Conservation (phyloP, 64 coral and sea anemone genomes). For the Catalaphyllia jardinei region DNA sequence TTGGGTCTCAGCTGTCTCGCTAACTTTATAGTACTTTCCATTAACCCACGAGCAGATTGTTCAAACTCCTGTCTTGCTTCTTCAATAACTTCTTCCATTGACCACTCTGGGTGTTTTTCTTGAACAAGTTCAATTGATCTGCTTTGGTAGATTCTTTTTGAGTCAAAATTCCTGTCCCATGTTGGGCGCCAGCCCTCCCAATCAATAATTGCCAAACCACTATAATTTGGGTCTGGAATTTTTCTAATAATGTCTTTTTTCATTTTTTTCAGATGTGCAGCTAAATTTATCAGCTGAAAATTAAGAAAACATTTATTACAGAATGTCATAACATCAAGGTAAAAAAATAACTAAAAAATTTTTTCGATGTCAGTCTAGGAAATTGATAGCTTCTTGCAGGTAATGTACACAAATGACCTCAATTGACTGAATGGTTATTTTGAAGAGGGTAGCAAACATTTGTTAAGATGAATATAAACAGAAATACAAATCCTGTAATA, state of each 20-base stretch:
- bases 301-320: not conserved
- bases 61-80: conserved; percentile 85
- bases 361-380: not conserved
- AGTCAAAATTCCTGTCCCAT: conserved; percentile 91
- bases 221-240: conserved; percentile 84
- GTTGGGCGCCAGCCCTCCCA: conserved; percentile 97
- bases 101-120: conserved; percentile 72
- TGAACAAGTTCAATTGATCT: conserved; percentile 80
- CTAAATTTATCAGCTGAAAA: conserved; percentile 72
- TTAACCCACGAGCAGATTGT: conserved; percentile 69
- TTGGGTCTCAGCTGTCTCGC: conserved; percentile 81
- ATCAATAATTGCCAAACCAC: conserved; percentile 90
- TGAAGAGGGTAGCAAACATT: too few relatives aligned
- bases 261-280: conserved; percentile 76
- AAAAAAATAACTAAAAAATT: not conserved
- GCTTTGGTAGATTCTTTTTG: conserved; percentile 80
- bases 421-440: not conserved
- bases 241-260: conserved; percentile 74
- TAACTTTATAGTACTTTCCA: conserved; percentile 79
- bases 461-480: not conserved
- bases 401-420: not conserved
- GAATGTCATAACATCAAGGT: not conserved
- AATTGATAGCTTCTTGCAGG: conserved; percentile 3
- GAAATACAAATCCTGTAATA: not conserved
- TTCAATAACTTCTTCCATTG: conserved; percentile 70